These are phyloP conservation scores for Thripadectes ignobilis DNA, from an alignment of 2,797 vertebrate genomes.

Conservation along the genomic window DNA sequence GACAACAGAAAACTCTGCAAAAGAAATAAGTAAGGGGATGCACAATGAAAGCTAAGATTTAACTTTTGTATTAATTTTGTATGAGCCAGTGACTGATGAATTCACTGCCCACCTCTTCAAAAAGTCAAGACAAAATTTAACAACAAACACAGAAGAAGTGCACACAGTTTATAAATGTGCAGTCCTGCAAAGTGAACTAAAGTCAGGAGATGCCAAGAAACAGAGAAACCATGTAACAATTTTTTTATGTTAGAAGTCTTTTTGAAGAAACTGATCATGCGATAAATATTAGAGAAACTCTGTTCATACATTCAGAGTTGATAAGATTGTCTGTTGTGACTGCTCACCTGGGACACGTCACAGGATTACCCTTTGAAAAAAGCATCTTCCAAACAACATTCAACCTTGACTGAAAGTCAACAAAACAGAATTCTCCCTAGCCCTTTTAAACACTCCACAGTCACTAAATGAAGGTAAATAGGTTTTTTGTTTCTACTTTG, in stretches of 20 bases:
- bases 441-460: neutral
- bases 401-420: neutral
- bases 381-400: neutral
- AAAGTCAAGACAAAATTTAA: neutral
- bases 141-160: neutral
- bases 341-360: neutral
- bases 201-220: neutral
- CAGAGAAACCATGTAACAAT: neutral
- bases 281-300: neutral
- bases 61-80: neutral
- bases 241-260: neutral
- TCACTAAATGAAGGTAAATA: neutral
- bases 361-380: neutral
- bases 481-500: neutral
- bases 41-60: neutral
- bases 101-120: neutral
- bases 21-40: neutral
- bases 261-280: neutral
- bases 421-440: neutral
- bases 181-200: neutral
- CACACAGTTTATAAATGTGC: neutral
- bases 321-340: neutral
- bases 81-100: rapidly evolving
- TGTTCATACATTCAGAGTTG: neutral
- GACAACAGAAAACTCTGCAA: neutral